These are phyloP conservation scores for Luidia sarsii DNA, from an alignment of 53 echinoderm and acorn worm genomes.

Conservation along the genomic window DNA sequence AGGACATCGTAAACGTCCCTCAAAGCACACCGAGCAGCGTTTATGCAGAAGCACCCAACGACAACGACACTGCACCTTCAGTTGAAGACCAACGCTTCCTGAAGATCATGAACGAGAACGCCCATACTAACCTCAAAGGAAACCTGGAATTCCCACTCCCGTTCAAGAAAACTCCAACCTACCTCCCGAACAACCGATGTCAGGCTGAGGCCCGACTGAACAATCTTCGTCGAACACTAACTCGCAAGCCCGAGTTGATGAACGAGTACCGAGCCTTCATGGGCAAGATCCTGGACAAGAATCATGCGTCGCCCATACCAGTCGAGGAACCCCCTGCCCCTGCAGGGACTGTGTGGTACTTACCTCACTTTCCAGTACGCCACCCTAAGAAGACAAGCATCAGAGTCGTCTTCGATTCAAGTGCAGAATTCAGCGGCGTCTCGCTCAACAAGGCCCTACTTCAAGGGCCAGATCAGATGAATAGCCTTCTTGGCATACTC, in stretches of 20 bases:
- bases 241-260: conserved; percentile 30
- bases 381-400: conserved; percentile 52
- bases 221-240: conserved; percentile 19
- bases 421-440: conserved; percentile 37
- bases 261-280: conserved; percentile 23
- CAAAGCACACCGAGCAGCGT: not conserved
- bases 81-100: conserved; percentile 54
- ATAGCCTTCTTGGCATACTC: conserved; percentile 51
- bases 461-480: conserved; percentile 66
- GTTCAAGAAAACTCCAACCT: not conserved
- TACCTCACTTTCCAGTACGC: conserved; percentile 55
- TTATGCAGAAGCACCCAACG: conserved; percentile 24
- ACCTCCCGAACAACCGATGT: conserved; percentile 24
- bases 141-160: conserved; percentile 39
- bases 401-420: conserved; percentile 55
- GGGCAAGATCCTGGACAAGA: conserved; percentile 16
- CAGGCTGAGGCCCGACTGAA: conserved; percentile 10
- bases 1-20: conserved; percentile 9
- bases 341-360: conserved; percentile 36
- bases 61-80: conserved; percentile 37
- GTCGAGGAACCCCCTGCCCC: not conserved
- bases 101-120: conserved; percentile 31
- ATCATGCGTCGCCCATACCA: conserved; percentile 31
- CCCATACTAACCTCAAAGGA: conserved; percentile 49
- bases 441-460: conserved; percentile 48